phyloP scores from a whole-genome alignment of 1,140 invertebrate genomes.

The Bombus consobrinus region DNA sequence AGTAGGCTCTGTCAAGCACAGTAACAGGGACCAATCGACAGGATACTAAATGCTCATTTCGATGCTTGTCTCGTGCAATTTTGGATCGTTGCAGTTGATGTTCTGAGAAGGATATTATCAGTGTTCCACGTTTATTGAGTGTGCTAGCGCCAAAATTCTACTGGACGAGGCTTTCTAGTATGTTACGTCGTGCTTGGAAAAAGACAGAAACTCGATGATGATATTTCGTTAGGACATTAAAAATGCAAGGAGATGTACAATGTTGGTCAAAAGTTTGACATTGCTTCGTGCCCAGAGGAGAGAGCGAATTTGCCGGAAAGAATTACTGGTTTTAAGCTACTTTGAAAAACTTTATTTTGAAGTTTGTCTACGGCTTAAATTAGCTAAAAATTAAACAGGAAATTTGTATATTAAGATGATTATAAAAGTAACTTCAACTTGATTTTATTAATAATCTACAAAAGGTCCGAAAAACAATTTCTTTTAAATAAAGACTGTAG shows the following conservation, averaged over 20 bases:
- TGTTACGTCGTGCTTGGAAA: background rate
- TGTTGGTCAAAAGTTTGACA: background rate
- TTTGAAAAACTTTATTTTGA: background rate
- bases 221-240: background rate
- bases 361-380: background rate
- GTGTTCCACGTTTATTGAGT: background rate
- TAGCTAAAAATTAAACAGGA: background rate
- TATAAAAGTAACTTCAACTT: background rate
- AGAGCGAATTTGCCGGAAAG: background rate
- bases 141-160: background rate
- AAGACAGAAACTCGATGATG: background rate
- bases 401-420: background rate
- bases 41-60: background rate
- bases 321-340: background rate
- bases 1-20: background rate
- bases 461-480: background rate
- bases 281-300: background rate
- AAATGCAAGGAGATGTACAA: no score
- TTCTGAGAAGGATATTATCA: background rate
- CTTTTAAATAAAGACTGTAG: no score
- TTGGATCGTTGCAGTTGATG: background rate
- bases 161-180: background rate
- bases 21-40: background rate
- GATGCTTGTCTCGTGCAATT: background rate
- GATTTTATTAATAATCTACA: no score